Evolutionary conservation across 2,113 vertebrate genomes (phyloP), one percentile per base, ranked within the genome.

Genomic region (Chaetorhynchus papuensis): DNA sequence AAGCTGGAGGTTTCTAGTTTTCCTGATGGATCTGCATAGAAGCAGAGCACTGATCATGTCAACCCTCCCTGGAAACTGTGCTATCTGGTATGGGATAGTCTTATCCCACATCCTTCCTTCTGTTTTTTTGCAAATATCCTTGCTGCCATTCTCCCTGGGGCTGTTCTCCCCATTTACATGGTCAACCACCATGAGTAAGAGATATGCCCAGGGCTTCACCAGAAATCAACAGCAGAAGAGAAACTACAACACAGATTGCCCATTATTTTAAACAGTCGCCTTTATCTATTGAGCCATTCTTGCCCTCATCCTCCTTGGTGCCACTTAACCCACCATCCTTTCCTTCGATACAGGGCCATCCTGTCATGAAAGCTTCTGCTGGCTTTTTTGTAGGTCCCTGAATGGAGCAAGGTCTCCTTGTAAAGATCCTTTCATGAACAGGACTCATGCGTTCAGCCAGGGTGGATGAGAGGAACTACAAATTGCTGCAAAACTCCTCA

Each of bases 261-360:
- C 10, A 2, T 91, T 91, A 60, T 60, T 56, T 45, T 71, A 96
- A 80, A 77, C 88, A 3, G 54, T 76, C 7, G 0, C 13, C 44
- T 79, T 82, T 89, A 87, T 81, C 88, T 92, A 7, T 19, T 15
- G 30, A 84, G 30, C 53, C 77, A 70, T 86, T 89, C 89, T 91
- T 87, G 42, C 64, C 61, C 71, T 93, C 90, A 95, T 93, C 78
- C 70, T 85, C 35, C 37, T 14, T 39, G 39, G 49, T 26, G 35
- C 3, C 8, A 2, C 45, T 69, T 75, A 45, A 75, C 3, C 14
- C 44, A 80, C 23, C 33, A 37, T 57, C 37, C 33, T 93, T 89
- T 86, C 70, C 30, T 84, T 88, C 2, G 2, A 23, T 41, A 77
- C 1, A 26, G 45, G 91, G 15, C 10, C 16, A 44, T 11, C 26